Percentiles rank a stretch among this genome's conserved stretches.
Evolutionary conservation across 2,797 vertebrate genomes (phyloP).

Genomic region (Acomys russatus): DNA sequence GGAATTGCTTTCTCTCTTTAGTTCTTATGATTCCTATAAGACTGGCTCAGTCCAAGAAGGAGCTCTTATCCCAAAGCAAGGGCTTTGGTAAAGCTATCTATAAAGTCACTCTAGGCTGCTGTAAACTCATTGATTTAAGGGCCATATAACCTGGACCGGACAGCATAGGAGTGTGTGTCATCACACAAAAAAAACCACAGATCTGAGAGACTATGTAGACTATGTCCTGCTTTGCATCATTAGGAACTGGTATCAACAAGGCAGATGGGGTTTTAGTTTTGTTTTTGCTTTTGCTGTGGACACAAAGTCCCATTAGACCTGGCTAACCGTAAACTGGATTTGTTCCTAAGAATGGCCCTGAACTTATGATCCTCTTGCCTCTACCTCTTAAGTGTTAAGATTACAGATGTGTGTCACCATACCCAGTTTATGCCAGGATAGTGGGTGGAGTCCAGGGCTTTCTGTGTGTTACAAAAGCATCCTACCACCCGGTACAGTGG

Average conservation of each 20-base stretch:
- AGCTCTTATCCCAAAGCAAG: not conserved
- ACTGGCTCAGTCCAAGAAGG: not conserved
- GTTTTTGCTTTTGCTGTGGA: not conserved
- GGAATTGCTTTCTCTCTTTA: not conserved
- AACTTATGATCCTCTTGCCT: not conserved
- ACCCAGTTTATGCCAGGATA: not conserved
- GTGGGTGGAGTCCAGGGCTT: not conserved
- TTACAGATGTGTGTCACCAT: not conserved
- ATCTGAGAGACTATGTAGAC: not conserved
- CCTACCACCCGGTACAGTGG: not conserved
- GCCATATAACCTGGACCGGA: not conserved
- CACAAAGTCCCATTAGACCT: no score
- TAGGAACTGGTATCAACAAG: constrained; percentile 50
- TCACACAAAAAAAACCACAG: not conserved
- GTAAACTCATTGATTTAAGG: constrained; percentile 8
- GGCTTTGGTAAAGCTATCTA: not conserved
- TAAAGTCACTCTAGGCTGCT: not conserved
- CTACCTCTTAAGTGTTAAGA: not conserved
- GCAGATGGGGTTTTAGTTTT: not conserved
- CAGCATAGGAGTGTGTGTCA: not conserved
- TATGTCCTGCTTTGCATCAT: constrained; percentile 3
- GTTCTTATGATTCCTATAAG: not conserved
- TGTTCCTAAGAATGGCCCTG: not conserved
- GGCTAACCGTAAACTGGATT: not conserved
- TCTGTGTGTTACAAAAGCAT: not conserved